A percentile compares a stretch with the other conserved stretches of the same genome.
These are phyloP conservation scores for Drosophila funebris DNA, from an alignment of 1,140 invertebrate genomes.

Conservation along the genomic window DNA sequence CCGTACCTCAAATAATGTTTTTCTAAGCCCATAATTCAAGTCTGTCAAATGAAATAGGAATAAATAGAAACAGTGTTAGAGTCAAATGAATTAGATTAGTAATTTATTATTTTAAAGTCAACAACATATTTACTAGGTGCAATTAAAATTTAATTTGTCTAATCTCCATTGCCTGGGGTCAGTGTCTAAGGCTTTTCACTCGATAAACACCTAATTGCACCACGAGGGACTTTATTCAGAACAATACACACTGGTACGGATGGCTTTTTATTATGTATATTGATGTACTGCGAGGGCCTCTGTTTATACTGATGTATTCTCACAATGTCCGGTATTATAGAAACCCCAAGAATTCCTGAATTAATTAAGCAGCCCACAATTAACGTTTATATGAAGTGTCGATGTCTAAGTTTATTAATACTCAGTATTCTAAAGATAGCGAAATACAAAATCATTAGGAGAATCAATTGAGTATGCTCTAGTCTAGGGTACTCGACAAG, in stretches of 20 bases:
- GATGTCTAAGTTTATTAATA: conserved; percentile 43
- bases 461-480: not conserved
- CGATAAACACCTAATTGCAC: conserved; percentile 1
- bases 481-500: not conserved
- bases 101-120: conserved; percentile 14
- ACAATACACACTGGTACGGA: not conserved
- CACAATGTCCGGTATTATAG: conserved; percentile 32
- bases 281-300: not conserved
- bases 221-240: not conserved
- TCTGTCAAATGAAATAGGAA: conserved; percentile 49
- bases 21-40: conserved; percentile 86
- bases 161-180: conserved; percentile 51
- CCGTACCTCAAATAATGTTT: conserved; percentile 91
- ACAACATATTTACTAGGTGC: conserved; percentile 54
- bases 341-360: conserved; percentile 58
- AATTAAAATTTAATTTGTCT: conserved; percentile 54
- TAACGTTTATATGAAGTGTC: conserved; percentile 7
- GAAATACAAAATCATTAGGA: not conserved
- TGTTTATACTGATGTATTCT: not conserved
- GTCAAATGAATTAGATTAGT: conserved; percentile 43
- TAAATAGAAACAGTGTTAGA: conserved; percentile 13
- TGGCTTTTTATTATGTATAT: not conserved
- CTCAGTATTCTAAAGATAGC: not conserved
- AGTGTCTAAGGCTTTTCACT: conserved; percentile 31
- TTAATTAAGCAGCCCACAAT: conserved; percentile 54